A percentile compares a stretch with the other conserved stretches of the same genome.
phyloP scores from a whole-genome alignment of 2,113 vertebrate genomes.

The Alaudala cheleensis region DNA sequence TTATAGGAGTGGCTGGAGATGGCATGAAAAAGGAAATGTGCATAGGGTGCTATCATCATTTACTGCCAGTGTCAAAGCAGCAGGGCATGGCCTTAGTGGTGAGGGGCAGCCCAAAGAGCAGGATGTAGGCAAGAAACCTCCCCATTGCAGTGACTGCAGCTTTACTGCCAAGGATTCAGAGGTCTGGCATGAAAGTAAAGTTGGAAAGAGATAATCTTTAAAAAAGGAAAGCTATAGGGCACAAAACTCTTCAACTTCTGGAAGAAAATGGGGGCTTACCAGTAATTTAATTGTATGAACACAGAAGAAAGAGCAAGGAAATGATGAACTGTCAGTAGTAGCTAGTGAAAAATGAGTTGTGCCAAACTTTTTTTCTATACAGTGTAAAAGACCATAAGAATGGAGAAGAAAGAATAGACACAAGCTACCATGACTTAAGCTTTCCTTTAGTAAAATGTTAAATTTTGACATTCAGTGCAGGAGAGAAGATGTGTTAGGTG shows the following conservation, averaged over 20 bases:
- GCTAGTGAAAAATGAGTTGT: neutral
- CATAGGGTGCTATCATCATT: neutral
- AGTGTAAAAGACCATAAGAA: neutral
- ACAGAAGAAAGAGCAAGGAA: neutral
- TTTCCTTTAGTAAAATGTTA: neutral
- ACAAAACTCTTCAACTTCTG: neutral
- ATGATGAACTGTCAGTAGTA: neutral
- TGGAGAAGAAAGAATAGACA: neutral
- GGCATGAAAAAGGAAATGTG: neutral
- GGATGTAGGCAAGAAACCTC: neutral
- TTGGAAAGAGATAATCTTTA: neutral
- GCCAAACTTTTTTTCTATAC: neutral
- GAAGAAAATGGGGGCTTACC: neutral
- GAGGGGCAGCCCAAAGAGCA: neutral
- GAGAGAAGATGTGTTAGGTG: neutral
- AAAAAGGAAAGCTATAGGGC: neutral
- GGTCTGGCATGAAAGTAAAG: neutral
- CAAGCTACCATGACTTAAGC: neutral
- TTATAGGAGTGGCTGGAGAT: neutral
- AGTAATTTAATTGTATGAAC: neutral
- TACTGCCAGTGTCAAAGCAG: neutral
- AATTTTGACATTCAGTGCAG: neutral
- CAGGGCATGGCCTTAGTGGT: neutral
- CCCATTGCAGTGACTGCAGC: neutral
- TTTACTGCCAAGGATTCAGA: neutral